Evolutionary conservation across 2,888 invertebrate species (phyloP).

Genomic region (Diogma glabrata): DNA sequence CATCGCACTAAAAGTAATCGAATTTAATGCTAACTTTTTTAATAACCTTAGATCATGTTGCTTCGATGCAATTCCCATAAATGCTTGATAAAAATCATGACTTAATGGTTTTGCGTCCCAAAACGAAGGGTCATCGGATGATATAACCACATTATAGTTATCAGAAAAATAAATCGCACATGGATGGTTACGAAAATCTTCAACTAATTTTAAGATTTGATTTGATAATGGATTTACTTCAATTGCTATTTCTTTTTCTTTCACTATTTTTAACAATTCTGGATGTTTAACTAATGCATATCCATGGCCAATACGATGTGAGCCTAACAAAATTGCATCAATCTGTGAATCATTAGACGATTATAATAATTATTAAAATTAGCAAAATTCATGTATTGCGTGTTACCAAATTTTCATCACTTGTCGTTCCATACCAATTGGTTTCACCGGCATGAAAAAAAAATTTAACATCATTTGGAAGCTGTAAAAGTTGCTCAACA

Average conservation of each 20-base stretch:
- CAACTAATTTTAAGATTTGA: constrained; percentile 52
- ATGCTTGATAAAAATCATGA: constrained; percentile 68
- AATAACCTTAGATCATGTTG: constrained; percentile 55
- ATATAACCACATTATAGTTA: constrained; percentile 59
- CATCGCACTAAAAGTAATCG: constrained; percentile 56
- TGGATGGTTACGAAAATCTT: constrained; percentile 68
- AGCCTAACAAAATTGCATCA: constrained; percentile 63
- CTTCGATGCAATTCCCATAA: constrained; percentile 59
- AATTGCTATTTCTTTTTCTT: constrained; percentile 49
- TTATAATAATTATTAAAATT: too few relatives aligned
- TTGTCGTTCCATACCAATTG: constrained; percentile 52
- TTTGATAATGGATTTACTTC: constrained; percentile 75
- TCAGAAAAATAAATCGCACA: constrained; percentile 49
- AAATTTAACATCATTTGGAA: constrained; percentile 44
- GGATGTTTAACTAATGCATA: constrained; percentile 67
- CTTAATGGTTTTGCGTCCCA: constrained; percentile 63
- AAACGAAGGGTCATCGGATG: constrained; percentile 67
- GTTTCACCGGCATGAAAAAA: constrained; percentile 80
- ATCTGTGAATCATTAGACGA: too few relatives aligned
- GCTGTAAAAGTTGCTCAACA: constrained; percentile 40
- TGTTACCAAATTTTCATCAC: constrained; percentile 64
- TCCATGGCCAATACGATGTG: constrained; percentile 67
- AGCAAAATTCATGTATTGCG: too few relatives aligned
- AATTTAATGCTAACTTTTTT: constrained; percentile 63
- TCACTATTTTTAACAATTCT: constrained; percentile 43